Evolutionary conservation across 2,797 vertebrate species (phyloP), one percentile per base, ranked within the genome.

Genomic region (Falco columbarius): DNA sequence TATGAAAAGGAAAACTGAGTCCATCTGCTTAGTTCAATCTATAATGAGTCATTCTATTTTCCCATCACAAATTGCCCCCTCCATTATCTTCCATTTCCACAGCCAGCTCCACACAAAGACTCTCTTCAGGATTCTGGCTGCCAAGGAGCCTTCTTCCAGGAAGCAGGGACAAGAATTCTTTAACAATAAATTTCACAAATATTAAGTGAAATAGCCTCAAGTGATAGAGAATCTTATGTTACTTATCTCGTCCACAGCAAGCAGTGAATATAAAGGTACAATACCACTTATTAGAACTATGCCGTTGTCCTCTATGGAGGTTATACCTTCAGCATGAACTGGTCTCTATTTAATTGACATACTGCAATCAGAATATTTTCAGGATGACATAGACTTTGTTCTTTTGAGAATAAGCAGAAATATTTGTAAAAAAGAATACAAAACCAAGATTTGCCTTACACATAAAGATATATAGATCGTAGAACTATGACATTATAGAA

Each of bases 1-100:
- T 55, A 77, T 52, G 56, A 86, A 95, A 88, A 77, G 54, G 72
- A 83, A 83, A 90, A 72, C n/a, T 46, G 61, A 71, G 30, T 75
- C n/a, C 30, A 58, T 80, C 58, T 68, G 23, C 55, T 73, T 79
- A 73, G 47, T 62, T 62, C 67, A 91, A 81, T 84, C 70, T 79
- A 79, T 40, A 90, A 73, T 59, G 46, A 97, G 55, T 90, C 51
- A 90, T 86, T 94, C 63, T 27, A 46, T 90, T 95, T 84, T 89
- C 32, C 40, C 36, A 34, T 81, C 59, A 71, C 14, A 94, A 95
- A 95, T 92, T 42, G 24, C 20, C 26, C 11, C 26, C 29, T 91
- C 70, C 77, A 54, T 94, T 95, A 91, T 86, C 44, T 90, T 93
- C 58, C 67, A 73, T 94, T 94, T 74, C 72, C 90, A 92, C 47